Evolutionary conservation across 2,888 invertebrate genomes (phyloP).

Genomic region (Nyleta sp.): DNA sequence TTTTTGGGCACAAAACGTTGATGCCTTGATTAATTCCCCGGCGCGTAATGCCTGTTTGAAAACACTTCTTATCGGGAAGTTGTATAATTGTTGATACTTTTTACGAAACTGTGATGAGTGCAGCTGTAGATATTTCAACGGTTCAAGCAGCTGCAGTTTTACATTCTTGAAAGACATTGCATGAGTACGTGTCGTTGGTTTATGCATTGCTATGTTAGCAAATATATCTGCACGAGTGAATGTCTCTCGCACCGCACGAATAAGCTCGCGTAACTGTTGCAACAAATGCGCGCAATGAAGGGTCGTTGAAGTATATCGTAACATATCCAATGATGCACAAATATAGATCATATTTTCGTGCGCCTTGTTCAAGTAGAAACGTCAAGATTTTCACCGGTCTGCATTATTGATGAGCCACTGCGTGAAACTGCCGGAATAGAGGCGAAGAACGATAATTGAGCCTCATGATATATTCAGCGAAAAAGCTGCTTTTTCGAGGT

Average conservation of each 20-base stretch:
- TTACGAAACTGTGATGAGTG: constrained; percentile 60
- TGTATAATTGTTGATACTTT: constrained; percentile 65
- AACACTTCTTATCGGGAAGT: constrained; percentile 62
- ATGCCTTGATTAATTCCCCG: constrained; percentile 53
- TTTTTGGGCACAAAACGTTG: constrained; percentile 27
- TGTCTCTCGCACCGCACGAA: constrained; percentile 19
- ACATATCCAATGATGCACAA: no score
- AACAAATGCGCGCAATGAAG: no score
- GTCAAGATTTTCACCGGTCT: constrained; percentile 27
- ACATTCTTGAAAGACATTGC: constrained; percentile 60
- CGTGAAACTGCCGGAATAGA: constrained; percentile 26
- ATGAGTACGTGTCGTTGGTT: constrained; percentile 52
- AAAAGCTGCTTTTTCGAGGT: constrained; percentile 19
- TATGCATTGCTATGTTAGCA: constrained; percentile 54
- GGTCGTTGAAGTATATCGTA: no score
- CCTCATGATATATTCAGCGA: constrained; percentile 39
- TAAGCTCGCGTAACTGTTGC: neutral
- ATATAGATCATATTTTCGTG: neutral
- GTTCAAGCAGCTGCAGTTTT: constrained; percentile 63
- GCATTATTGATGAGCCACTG: constrained; percentile 28
- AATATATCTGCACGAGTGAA: constrained; percentile 34
- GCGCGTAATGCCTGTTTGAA: constrained; percentile 43
- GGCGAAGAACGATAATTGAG: constrained; percentile 26
- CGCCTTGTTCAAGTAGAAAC: neutral
- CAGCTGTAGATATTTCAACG: constrained; percentile 65